Evolutionary conservation across 2,113 vertebrate species (phyloP), one percentile per base, ranked within the genome.

Genomic region (Lethenteron camtschaticum): DNA sequence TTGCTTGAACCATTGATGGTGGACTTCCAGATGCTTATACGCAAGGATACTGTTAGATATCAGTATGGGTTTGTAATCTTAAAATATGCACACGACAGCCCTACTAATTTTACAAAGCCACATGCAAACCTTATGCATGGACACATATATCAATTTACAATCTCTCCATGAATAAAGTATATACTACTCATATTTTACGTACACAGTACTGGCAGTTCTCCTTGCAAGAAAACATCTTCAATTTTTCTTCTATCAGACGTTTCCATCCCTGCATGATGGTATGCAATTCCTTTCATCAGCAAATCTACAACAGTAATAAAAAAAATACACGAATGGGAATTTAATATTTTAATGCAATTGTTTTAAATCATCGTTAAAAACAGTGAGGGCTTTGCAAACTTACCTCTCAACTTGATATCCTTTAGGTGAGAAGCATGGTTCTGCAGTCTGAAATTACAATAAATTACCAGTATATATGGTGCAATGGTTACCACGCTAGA

Each of bases 191-290:
- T 7, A 41, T 41, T 41, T 41, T 41, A 41, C 90, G 87, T 81
- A 97, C 94, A 99, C 74, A 99, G 88, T 70, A 90, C 90, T 70
- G 89, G 90, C 68, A 99, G 74, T 75, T 90, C 89, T 81, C 88
- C 90, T 69, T 70, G 55, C 68, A 79, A 82, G 78, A 99, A 99
- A 73, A 83, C 81, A 71, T 78, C 77, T 83, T 99, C 94, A 74
- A 91, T 79, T 75, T 81, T 24, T 81, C 89, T 96, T 76, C 94
- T 85, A 74, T 99, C 94, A 11, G 86, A 84, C 24, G 87, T 4
- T 57, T 87, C 89, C 77, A 96, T 79, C 55, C 94, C 94, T 74
- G 94, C 94, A 72, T 99, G 94, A 79, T 99, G 92, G 77, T 85
- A 99, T 73, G 85, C 94, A 73, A 96, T 81, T 75, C 94, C 94